Base-by-base conservation (phyloP, 2,113 vertebrate species). In the Brienomyrus brachyistius region DNA sequence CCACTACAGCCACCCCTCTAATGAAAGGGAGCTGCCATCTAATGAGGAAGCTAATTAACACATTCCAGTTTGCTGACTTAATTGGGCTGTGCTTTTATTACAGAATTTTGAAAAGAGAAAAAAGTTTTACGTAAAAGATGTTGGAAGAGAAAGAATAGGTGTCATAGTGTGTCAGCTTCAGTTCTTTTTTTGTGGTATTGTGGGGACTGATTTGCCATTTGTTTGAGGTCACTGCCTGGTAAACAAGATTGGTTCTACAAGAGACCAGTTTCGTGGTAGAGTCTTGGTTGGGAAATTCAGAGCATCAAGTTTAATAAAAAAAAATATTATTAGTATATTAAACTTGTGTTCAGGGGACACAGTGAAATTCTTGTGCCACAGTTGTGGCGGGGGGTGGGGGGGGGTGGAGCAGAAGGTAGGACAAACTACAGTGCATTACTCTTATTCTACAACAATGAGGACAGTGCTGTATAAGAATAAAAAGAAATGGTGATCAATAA, bases 21-120 rank as follows among this genome's bases (percentile, higher is more conserved):
- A 98, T 97, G 96, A 98, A 92, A 96, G 94, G 94, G 95, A 96
- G 94, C 96, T 95, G 93, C 90, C 95, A 95, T 94, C 95, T 94
- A 97, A 97, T 97, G 96, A 96, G 94, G 93, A 92, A 96, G 94
- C 96, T 97, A 96, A 98, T 98, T 97, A 98, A 97, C 97, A 97
- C 97, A 92, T 97, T 93, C 93, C 94, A 94, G 94, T 96, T 96
- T 92, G 94, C 96, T 95, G 95, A 62, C 96, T 97, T 98, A 98
- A 98, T 98, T 98, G 97, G 97, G 94, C 94, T 92, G 92, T 92
- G 90, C 91, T 92, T 91, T 92, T 88, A 88, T 88, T 80, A 59
- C 43, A 10, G 52, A 66, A 88, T 88, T 88, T 88, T 31, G 13
- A 62, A 62, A 66, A 27, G 19, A 66, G 40, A 59, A 62, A 87